A percentile compares a stretch with the other conserved stretches of the same genome.
phyloP scores from a whole-genome alignment of 2,113 vertebrate species.

The Scortum barcoo region DNA sequence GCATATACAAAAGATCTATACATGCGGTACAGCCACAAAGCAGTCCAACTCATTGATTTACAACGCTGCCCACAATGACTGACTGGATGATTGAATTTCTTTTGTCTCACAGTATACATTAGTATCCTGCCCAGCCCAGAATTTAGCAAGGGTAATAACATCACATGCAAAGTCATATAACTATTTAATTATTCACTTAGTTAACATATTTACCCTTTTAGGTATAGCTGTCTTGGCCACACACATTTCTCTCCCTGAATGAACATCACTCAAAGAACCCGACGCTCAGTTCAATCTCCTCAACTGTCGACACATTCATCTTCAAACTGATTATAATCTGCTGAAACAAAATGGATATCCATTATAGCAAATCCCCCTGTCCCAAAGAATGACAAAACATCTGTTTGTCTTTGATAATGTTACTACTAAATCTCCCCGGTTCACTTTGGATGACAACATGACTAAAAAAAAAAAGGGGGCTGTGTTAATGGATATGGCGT shows the following conservation, averaged over 20 bases:
- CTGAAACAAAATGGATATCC: conserved; percentile 16
- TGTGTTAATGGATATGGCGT: conserved; percentile 68
- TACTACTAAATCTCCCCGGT: conserved; percentile 61
- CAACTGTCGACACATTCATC: conserved; percentile 14
- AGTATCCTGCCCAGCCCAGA: background rate
- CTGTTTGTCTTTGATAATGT: conserved; percentile 33
- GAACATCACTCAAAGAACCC: conserved; percentile 10
- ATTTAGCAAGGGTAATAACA: background rate
- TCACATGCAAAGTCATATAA: background rate
- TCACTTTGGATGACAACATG: conserved; percentile 66
- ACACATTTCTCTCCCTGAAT: conserved; percentile 17
- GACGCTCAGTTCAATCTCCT: conserved; percentile 20
- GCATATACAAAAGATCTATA: background rate
- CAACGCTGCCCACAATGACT: background rate
- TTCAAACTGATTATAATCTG: conserved; percentile 46
- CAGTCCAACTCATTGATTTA: background rate
- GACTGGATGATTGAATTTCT: no score
- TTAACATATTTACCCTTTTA: conserved; percentile 1
- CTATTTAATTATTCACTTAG: background rate
- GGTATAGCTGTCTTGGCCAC: conserved; percentile 8
- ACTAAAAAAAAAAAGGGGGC: conserved; percentile 48
- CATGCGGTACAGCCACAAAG: background rate
- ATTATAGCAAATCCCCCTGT: conserved; percentile 1
- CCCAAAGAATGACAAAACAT: conserved; percentile 15
- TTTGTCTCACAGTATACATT: background rate